Evolutionary conservation across 1,140 invertebrate species (phyloP).

Genomic region (Drosophila parabipectinata): DNA sequence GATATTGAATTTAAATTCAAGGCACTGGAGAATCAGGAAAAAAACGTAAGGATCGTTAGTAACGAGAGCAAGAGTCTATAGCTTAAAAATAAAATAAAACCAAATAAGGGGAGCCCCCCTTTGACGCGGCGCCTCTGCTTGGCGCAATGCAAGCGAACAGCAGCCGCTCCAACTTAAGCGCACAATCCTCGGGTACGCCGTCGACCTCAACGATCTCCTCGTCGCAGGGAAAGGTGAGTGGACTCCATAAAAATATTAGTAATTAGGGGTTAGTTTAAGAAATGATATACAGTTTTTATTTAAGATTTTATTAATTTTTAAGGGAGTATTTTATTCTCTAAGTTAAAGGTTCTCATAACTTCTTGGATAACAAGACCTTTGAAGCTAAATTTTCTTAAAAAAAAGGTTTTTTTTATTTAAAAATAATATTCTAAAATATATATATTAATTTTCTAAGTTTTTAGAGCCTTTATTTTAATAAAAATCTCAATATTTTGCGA

Average conservation of each 20-base stretch:
- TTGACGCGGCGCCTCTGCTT: constrained; percentile 45
- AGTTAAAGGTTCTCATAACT: no score
- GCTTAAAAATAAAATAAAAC: neutral
- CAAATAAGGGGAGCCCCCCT: constrained; percentile 5
- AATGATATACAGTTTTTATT: no score
- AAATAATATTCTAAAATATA: no score
- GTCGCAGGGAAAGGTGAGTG: constrained; percentile 80
- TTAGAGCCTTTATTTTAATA: no score
- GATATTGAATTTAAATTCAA: neutral
- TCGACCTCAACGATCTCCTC: constrained; percentile 82
- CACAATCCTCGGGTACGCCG: constrained; percentile 83
- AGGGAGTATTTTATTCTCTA: no score
- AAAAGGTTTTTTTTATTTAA: no score
- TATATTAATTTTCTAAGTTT: no score
- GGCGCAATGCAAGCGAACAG: constrained; percentile 82
- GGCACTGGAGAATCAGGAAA: constrained; percentile 1
- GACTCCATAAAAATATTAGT: neutral
- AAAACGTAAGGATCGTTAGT: neutral
- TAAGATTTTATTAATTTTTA: no score
- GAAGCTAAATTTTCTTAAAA: no score
- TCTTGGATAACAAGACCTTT: no score
- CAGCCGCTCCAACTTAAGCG: constrained; percentile 79
- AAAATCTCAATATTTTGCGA: no score
- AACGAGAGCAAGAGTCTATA: neutral
- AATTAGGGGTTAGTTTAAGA: no score